Base-by-base conservation (phyloP, 2,888 invertebrate genomes). In the Hydrotaea cyrtoneurina region DNA sequence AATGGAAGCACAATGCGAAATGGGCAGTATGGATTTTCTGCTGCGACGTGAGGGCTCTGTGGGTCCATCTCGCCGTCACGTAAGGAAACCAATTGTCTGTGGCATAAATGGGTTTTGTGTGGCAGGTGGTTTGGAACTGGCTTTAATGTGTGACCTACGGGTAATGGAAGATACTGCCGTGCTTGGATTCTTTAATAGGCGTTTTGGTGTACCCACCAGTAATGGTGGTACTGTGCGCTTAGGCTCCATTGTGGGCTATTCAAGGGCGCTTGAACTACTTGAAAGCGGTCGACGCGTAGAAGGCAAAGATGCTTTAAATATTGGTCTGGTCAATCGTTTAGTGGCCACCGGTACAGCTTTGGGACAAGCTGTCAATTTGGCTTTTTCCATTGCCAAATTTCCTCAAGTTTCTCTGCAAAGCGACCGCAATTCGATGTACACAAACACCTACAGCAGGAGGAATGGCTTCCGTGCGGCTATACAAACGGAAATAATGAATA, bases 21-120 rank as follows among this genome's bases (percentile, higher is more conserved):
- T 87, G 0, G 89, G 88, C 39, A 85, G 69, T 11, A 85, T 91
- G 2, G 88, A 91, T 53, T 89, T 90, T 77, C 87, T 92, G 23
- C 83, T 92, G 83, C 88, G 89, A 19, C 91, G 91, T 31, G 91
- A 93, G 87, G 94, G 94, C 8, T 93, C 93, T 3, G 93, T 94
- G 92, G 94, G 94, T 1, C 95, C 96, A 13, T 94, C 95, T 1
- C 92, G 95, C 73, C 94, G 96, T 79, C 93, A 95, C 79, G 94
- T 96, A 64, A 95, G 94, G 78, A 99, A 99, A 91, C 97, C 98
- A 0, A 94, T 98, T 13, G 95, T 99, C 86, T 98, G 97, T 19
- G 97, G 97, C 0, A 94, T 99, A 0, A 95, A 94, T 88, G 99
- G 99, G 0, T 98, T 96, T 91, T 97, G 98, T 13, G 96, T 98